Evolutionary conservation across 2,888 invertebrate species (phyloP).

Genomic region (Pyralis farinalis): DNA sequence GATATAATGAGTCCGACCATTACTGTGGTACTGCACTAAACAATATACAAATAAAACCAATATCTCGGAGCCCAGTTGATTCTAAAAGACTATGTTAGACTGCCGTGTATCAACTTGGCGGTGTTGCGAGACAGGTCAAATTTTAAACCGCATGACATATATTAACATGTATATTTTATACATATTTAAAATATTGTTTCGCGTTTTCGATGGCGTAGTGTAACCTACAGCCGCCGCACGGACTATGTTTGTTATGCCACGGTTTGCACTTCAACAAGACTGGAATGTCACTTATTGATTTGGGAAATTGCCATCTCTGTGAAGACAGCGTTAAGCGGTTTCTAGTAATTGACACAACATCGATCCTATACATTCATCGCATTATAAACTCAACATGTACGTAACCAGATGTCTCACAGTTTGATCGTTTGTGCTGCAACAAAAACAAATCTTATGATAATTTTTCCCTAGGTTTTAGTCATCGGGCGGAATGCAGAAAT

Average conservation of each 20-base stretch:
- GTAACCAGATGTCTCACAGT: slow-evolving; percentile 46
- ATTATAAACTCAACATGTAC: slow-evolving; percentile 41
- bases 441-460: slow-evolving; percentile 62
- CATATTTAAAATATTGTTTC: no score
- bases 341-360: slow-evolving; percentile 47
- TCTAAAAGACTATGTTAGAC: no score
- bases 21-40: no score
- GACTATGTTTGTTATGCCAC: slow-evolving; percentile 37
- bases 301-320: slow-evolving; percentile 62
- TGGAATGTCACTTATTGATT: slow-evolving; percentile 77
- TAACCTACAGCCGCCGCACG: no score
- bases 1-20: no score
- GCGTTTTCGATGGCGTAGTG: no score
- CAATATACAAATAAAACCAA: no score
- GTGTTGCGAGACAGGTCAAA: no score
- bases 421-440: slow-evolving; percentile 45
- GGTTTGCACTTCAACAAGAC: slow-evolving; percentile 73
- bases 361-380: slow-evolving; percentile 35
- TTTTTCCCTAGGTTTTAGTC: slow-evolving; percentile 76
- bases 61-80: no score
- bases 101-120: no score
- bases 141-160: no score
- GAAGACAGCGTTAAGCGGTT: slow-evolving; percentile 38
- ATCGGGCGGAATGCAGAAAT: slow-evolving; percentile 82
- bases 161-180: no score